Base-by-base conservation (phyloP, 2,797 vertebrate genomes). In the Triplophysa bombifrons region DNA sequence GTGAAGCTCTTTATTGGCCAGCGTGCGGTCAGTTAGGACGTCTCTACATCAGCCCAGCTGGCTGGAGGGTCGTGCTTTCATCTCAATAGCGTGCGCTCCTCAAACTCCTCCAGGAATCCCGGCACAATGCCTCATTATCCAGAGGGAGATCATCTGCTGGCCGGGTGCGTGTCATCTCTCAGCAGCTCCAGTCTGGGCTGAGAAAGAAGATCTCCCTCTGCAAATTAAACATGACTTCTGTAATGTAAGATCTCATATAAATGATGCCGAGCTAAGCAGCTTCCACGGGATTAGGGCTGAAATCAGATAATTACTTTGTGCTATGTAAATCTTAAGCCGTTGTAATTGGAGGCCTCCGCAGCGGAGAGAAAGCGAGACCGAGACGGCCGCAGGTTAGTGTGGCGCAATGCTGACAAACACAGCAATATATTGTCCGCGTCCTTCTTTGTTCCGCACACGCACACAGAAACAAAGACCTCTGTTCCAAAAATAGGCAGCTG, bases 331-430 rank as follows among this genome's bases (percentile, higher is more conserved):
- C 55, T 77, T 78, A 67, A 83, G 72, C 68, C 63, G 64, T 72
- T 79, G 76, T 85, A 83, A 83, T 82, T 79, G 84, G 34, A 83
- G 56, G 76, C 67, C 61, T 60, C 76, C 61, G 48, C 53, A 58
- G 75, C 61, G 71, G 73, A 74, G 41, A 68, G 55, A 71, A 50
- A 74, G 50, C 58, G 53, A 56, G 41, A 25, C 10, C 6, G 3
- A 38, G 55, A 41, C 17, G 72, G 65, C 74, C 4, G 68, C 17
- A 74, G 60, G 69, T 78, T 71, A 71, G 41, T n/a, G n/a, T 53
- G 46, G 67, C 46, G 72, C 76, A 78, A 64, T 63, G 20, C 46
- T 20, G 27, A 34, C 56, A 55, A 4, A 75, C 79, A 75, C 66
- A 80, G 76, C 51, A 58, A 48, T 27, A 51, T 78, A 78, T 70